Evolutionary conservation across 2,113 vertebrate genomes (phyloP), one percentile per base, ranked within the genome.

Genomic region (Upupa epops): DNA sequence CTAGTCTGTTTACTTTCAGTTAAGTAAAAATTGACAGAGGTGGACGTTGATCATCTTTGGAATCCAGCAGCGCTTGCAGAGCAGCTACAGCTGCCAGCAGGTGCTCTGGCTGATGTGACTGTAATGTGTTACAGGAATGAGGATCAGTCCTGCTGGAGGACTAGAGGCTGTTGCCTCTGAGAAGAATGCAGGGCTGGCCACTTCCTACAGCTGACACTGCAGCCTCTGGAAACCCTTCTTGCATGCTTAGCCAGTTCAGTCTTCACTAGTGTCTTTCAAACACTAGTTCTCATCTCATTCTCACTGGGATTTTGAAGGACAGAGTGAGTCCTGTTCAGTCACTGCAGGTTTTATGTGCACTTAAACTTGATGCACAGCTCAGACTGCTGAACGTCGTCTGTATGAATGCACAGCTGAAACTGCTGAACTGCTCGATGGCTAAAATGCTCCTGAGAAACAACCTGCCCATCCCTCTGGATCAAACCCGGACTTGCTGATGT

Each of bases 151-250:
- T 74, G 34, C 55, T 54, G 32, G 25, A 24, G 13, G 9, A 45
- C 18, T 3, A 2, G 3, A 58, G 45, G 13, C 0, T 3, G 5
- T 59, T 25, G 31, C 37, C 61, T 61, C 48, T 0, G 1, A 42
- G 22, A 46, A 60, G 32, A 52, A 34, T 0, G 4, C 34, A 6
- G 28, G 28, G 25, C 20, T 66, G 32, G 24, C 9, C 20, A 5
- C 46, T 37, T 71, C 17, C 51, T 51, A 8, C 46, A 60, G 24
- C 28, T 7, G 13, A 16, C 15, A 3, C 26, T 37, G 1, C 6
- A 66, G 46, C 77, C 11, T 83, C 42, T 73, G 60, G n/a, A 78
- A 61, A 49, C 48, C 22, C 34, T 40, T 65, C 46, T 68, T 45
- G 55, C 3, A 2, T 45, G 34, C 17, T 61, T 8, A 4, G 34